phyloP scores from a whole-genome alignment of 1,140 invertebrate genomes.

The Onthophagus taurus region DNA sequence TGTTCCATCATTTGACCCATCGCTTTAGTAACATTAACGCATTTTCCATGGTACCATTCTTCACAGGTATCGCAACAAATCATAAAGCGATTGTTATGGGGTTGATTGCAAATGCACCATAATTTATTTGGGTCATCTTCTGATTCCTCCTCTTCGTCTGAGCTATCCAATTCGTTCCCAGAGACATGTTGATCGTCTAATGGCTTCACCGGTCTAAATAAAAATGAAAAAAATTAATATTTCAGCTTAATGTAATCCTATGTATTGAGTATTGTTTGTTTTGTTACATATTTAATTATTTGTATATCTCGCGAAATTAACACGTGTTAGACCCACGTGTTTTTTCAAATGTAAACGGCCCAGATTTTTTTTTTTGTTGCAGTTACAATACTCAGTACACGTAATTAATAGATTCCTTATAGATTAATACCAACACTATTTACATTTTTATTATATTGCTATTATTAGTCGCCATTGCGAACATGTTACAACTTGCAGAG shows the following conservation, averaged over 20 bases:
- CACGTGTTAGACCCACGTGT: too few species aligned
- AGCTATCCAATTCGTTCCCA: conserved; percentile 34
- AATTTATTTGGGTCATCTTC: conserved; percentile 90
- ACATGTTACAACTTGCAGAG: too few species aligned
- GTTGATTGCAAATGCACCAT: conserved; percentile 93
- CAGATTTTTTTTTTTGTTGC: too few species aligned
- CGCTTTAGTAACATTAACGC: conserved; percentile 85
- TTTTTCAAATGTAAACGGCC: too few species aligned
- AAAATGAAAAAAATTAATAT: too few species aligned
- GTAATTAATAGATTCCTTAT: too few species aligned
- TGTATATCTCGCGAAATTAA: too few species aligned
- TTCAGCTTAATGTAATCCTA: not conserved
- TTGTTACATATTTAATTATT: not conserved
- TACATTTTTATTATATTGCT: too few species aligned
- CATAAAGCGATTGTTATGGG: conserved; percentile 95
- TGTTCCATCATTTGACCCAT: conserved; percentile 87
- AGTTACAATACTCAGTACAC: too few species aligned
- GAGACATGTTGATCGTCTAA: conserved; percentile 35
- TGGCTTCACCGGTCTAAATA: conserved; percentile 26
- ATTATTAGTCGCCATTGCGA: too few species aligned
- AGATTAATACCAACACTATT: too few species aligned
- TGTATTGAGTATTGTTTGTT: not conserved
- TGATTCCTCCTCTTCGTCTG: conserved; percentile 42
- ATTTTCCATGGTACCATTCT: conserved; percentile 94
- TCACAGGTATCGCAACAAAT: conserved; percentile 94